Base-by-base conservation (phyloP, 2,888 invertebrate genomes). In the Tenthredo scrophulariae region DNA sequence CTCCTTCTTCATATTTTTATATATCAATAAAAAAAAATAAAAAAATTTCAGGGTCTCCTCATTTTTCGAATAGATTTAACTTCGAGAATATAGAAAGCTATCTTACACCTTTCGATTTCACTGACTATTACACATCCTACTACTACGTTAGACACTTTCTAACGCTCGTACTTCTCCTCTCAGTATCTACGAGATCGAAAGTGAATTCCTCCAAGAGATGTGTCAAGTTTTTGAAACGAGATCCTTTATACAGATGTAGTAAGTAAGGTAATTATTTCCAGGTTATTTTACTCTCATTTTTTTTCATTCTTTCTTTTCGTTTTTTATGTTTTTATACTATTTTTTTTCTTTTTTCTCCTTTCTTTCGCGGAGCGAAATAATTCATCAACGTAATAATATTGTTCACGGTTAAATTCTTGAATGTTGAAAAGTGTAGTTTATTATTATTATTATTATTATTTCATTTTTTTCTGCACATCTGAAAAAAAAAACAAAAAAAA, bases 91-190 rank as follows among this genome's bases (percentile, higher is more conserved):
- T 50, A 65, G 29, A 65, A 72, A 40, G 37, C 22, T 37, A 67
- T n/a, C 18, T 77, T 54, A 33, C 18, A n/a, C 9, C 50, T 77
- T 54, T 77, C 50, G 6, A 29, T 77, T 77, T 54, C 54, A 33
- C 10, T 43, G 13, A 13, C 15, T n/a, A 33, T 33, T 50, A 18
- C 7, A 29, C 22, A 6, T 40, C 43, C 22, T 33, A 0, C 43
- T 18, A 15, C 54, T 29, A 13, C 74, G 67, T 67, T 67, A 67
- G 67, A 43, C 43, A 26, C 72, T 74, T 40, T 74, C 72, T 74
- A 74, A 74, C 22, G 43, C 13, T 33, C 7, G 18, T 18, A 4
- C 26, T 13, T 33, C 13, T 15, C 0, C 67, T 67, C 67, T 29
- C 13, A 58, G 26, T 22, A 22, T 26, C 2, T 7, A 3, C 22